Percentiles rank a stretch among this genome's conserved stretches.
phyloP scores from a whole-genome alignment of 2,797 vertebrate genomes.

The Agapornis canus region DNA sequence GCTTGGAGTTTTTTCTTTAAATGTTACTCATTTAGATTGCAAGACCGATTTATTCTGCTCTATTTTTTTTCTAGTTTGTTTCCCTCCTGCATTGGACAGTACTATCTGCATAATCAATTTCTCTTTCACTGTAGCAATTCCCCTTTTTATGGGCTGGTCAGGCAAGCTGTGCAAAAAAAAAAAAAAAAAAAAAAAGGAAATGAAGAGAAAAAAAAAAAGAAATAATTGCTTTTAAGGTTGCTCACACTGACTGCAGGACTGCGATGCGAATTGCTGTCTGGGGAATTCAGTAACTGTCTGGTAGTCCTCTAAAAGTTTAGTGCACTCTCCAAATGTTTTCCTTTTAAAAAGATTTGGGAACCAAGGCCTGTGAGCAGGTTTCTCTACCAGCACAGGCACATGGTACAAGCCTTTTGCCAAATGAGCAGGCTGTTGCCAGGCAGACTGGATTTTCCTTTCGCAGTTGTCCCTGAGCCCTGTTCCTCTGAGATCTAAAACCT shows the following conservation, averaged over 20 bases:
- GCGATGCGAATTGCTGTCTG: neutral
- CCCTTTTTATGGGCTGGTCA: constrained; percentile 41
- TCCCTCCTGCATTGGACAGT: constrained; percentile 17
- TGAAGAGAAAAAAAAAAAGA: neutral
- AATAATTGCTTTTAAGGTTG: neutral
- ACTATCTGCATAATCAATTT: constrained; percentile 52
- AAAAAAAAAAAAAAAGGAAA: neutral
- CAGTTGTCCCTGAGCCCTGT: neutral
- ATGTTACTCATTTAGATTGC: neutral
- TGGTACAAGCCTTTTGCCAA: neutral
- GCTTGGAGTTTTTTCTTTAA: neutral
- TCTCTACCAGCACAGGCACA: neutral
- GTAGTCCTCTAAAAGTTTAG: neutral
- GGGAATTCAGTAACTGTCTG: neutral
- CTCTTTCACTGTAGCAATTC: constrained; percentile 43
- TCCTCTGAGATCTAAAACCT: neutral
- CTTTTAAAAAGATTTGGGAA: neutral
- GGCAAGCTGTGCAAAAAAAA: neutral
- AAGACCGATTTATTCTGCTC: constrained; percentile 46
- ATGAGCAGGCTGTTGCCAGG: rapidly evolving
- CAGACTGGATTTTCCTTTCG: neutral
- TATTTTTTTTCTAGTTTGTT: constrained; percentile 44
- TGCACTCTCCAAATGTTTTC: neutral
- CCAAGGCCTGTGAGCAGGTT: neutral
- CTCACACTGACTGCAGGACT: neutral